Base-by-base conservation (phyloP, 30 jellyfish, hydroid and myxozoan species). In the Aurelia aurita complex sp. Pacific region DNA sequence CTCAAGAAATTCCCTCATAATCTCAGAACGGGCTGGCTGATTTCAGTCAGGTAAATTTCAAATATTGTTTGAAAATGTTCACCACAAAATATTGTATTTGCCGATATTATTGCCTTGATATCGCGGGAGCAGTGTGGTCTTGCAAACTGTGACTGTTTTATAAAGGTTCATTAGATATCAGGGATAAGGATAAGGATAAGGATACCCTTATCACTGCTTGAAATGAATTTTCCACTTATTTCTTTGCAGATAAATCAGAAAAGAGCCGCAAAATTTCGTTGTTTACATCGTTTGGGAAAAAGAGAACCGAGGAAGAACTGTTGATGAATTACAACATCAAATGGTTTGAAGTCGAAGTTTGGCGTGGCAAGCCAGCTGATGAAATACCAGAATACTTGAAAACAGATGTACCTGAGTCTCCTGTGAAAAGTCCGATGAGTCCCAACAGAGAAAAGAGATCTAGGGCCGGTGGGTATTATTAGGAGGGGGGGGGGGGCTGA, bases 291-390 rank as follows among this genome's bases (percentile, higher is more conserved):
- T 76, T 86, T 77, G 96, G 81, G 42, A 77, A 81, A 38, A 89
- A 67, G 71, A 81, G 85, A 60, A 79, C 92, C 23, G 97, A 94
- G 60, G 98, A 94, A 29, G 97, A 94, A 69, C 71, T 84, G 73
- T 67, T 88, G 50, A 88, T 59, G 77, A 77, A 63, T 9, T 94
- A 89, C 92, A 88, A 85, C 65, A 88, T 80, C 68, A 79, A 85
- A 54, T 94, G 98, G 97, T 72, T 94, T 51, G 98, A 94, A 82
- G 98, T 89, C 2, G 91, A 92, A 36, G 97, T 89, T 13, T 88
- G 97, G 95, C 74, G 97, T 35, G 98, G 93, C 78, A 79, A 80
- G 71, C 77, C 92, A 4, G 83, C 79, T 13, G 89, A 74, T 1
- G 83, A 43, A 10, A 59, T 61, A 8, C 90, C 95, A 4, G 88